Evolutionary conservation across 2,888 invertebrate species (phyloP).

Genomic region (Agriotes lineatus): DNA sequence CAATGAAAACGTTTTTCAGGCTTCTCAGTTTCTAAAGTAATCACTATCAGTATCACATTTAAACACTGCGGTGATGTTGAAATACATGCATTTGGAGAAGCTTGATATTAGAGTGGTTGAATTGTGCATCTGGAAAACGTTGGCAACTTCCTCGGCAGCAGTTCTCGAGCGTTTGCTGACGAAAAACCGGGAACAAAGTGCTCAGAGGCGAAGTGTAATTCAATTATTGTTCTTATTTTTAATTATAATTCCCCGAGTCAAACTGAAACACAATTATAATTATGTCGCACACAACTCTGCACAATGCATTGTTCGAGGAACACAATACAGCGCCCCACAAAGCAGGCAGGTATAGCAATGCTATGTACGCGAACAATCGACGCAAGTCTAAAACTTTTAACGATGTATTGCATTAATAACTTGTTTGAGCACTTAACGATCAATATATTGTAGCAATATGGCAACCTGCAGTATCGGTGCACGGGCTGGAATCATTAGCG

Average conservation of each 20-base stretch:
- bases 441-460: conserved; percentile 60
- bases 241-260: conserved; percentile 64
- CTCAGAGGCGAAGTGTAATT: conserved; percentile 30
- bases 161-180: too few species aligned
- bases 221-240: conserved; percentile 58
- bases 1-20: too few species aligned
- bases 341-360: conserved; percentile 63
- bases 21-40: too few species aligned
- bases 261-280: conserved; percentile 66
- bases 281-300: conserved; percentile 63
- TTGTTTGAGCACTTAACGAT: conserved; percentile 63
- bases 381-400: conserved; percentile 66
- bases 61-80: too few species aligned
- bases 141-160: too few species aligned
- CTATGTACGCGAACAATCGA: conserved; percentile 60
- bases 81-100: too few species aligned
- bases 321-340: conserved; percentile 62
- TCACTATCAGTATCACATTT: too few species aligned
- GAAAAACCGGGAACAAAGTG: conserved; percentile 22
- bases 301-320: conserved; percentile 63
- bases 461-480: conserved; percentile 49
- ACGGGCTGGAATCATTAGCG: conserved; percentile 39
- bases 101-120: too few species aligned
- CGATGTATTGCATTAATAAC: conserved; percentile 67
- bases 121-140: too few species aligned